Percentiles rank a stretch among this genome's conserved stretches.
These are phyloP conservation scores for Sialia sialis DNA, from an alignment of 2,113 vertebrate species.

Conservation along the genomic window DNA sequence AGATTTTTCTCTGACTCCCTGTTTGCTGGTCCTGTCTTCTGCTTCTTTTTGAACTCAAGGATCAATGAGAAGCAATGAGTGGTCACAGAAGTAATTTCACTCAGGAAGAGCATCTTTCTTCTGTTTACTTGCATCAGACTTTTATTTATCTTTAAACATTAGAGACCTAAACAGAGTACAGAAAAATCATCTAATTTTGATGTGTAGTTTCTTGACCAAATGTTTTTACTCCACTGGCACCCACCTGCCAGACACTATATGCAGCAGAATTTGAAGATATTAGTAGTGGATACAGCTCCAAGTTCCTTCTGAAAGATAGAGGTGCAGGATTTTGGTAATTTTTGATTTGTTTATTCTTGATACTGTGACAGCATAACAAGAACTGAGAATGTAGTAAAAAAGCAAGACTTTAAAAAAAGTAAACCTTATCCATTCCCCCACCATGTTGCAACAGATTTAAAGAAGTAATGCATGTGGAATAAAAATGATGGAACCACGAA, in stretches of 20 bases:
- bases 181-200: constrained; percentile 3
- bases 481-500: not conserved
- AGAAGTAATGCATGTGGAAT: not conserved
- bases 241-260: not conserved
- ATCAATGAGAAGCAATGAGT: not conserved
- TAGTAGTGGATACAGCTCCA: constrained; percentile 10
- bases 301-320: not conserved
- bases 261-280: not conserved
- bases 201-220: not conserved
- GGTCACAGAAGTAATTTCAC: not conserved
- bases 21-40: not conserved
- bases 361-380: not conserved
- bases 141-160: not conserved
- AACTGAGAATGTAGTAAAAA: not conserved
- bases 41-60: not conserved
- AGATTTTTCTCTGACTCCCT: not conserved
- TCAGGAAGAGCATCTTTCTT: not conserved
- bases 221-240: not conserved
- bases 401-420: not conserved
- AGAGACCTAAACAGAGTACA: not conserved
- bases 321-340: not conserved
- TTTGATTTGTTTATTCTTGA: constrained; percentile 34
- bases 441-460: not conserved
- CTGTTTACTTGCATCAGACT: not conserved
- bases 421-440: not conserved